phyloP scores from a whole-genome alignment of 2,113 vertebrate genomes.

The Brachyhypopomus occidentalis region DNA sequence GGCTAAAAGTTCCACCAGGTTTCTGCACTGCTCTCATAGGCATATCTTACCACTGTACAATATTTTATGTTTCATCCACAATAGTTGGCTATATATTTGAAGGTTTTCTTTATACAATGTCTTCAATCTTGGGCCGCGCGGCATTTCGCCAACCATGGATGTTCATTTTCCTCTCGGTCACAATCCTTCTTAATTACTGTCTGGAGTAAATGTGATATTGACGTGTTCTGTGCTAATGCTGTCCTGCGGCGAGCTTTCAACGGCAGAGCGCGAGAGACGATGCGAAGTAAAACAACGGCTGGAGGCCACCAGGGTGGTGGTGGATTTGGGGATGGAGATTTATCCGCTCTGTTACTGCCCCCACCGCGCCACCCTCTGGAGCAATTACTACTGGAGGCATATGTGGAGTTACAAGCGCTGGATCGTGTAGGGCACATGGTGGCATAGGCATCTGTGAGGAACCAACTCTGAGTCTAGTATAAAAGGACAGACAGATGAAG shows the following conservation, averaged over 20 bases:
- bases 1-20: too few relatives aligned
- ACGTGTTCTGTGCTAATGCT: conserved; percentile 25
- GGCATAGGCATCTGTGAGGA: background rate
- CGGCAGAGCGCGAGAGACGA: conserved; percentile 1
- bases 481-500: background rate
- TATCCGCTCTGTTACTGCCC: conserved; percentile 11
- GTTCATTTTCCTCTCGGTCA: background rate
- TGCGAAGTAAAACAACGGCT: conserved; percentile 18
- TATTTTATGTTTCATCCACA: background rate
- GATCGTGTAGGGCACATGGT: background rate
- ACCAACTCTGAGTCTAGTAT: background rate
- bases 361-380: background rate
- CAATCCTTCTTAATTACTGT: conserved; percentile 46
- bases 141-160: background rate
- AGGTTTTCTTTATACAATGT: background rate
- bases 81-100: background rate
- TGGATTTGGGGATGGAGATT: conserved; percentile 15
- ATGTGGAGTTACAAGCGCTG: background rate
- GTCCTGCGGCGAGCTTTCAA: conserved; percentile 28
- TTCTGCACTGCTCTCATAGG: too few relatives aligned
- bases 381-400: conserved; percentile 24
- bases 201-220: conserved; percentile 19
- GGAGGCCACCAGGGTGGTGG: background rate
- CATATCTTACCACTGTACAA: background rate
- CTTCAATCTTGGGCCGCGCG: background rate